Evolutionary conservation across 2,797 vertebrate species (phyloP), one percentile per base, ranked within the genome.

Genomic region (Ceryle rudis): DNA sequence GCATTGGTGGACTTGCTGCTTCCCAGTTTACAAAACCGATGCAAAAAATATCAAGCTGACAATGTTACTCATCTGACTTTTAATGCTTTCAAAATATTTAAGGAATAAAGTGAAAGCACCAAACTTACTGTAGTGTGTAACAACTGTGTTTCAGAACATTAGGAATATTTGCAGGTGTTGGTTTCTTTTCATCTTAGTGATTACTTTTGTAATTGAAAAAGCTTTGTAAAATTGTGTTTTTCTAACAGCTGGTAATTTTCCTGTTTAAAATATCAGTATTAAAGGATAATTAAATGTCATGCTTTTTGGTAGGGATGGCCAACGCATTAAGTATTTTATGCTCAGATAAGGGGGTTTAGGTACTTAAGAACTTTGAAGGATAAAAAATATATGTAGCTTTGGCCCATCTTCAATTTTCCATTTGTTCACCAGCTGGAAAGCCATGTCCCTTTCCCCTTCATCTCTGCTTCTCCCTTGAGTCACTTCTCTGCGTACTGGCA

Each of bases 1-100:
- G n/a, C 70, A 8, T 26, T 71, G 35, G 10, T 62, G 31, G 18
- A 4, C 35, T 91, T 7, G 0, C 41, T 91, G 3, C 86, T 91
- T 89, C 57, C 11, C 16, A 70, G 31, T 89, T 89, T 97, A 87
- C 47, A 93, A 84, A 97, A 70, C 47, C 42, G n/a, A 80, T 90
- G 84, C 70, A 95, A 97, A 26, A 44, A 89, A 37, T 77, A 55
- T 29, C 60, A 84, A 72, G 47, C 73, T 89, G 83, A 73, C 96
- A 95, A 37, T 86, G 55, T 75, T 93, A 57, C 52, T 92, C 17
- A 62, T 16, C 26, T 72, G 39, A 33, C 37, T 89, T 55, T 79
- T 89, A 28, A 29, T 85, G 51, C 79, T 95, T 97, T 88, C 52
- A 58, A 95, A 93, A 93, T 92, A 94, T 70, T 94, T 96, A 93